Conservation (phyloP, 2,797 vertebrate genomes). For the Cercopithecus petaurista region DNA sequence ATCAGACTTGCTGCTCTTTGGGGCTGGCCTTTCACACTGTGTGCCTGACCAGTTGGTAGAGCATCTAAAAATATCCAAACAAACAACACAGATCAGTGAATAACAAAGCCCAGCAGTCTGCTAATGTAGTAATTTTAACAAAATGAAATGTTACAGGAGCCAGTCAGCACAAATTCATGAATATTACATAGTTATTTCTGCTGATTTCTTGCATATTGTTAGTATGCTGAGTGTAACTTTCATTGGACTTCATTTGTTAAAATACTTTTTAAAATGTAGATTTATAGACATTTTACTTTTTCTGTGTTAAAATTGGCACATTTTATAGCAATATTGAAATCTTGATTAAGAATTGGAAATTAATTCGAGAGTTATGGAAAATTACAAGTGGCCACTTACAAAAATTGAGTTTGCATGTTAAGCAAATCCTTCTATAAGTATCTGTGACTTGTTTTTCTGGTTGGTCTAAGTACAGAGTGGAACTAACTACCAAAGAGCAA, state of each 20-base stretch:
- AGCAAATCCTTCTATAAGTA: neutral
- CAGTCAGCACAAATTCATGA: constrained; percentile 48
- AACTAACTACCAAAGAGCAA: neutral
- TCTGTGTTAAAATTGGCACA: neutral
- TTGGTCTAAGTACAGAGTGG: neutral
- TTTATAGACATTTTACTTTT: neutral
- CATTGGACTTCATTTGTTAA: neutral
- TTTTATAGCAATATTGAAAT: neutral
- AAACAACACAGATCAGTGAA: constrained; percentile 72
- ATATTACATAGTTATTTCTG: constrained; percentile 13
- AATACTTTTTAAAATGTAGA: neutral
- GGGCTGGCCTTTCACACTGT: constrained; percentile 98
- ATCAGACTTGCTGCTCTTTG: constrained; percentile 98
- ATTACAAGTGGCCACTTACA: neutral
- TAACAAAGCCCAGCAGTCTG: constrained; percentile 33
- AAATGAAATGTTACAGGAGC: constrained; percentile 55
- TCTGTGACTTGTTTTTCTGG: neutral
- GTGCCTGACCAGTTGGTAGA: constrained; percentile 98
- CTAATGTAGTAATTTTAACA: constrained; percentile 54
- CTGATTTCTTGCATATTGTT: neutral
- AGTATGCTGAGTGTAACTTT: neutral
- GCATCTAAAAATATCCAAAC: constrained; percentile 91
- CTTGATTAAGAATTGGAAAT: neutral
- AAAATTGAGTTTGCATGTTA: neutral
- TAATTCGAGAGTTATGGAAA: neutral